A percentile compares a stretch with the other conserved stretches of the same genome.
These are phyloP conservation scores for Diachasma alloeum DNA, from an alignment of 1,140 invertebrate genomes.

Conservation along the genomic window DNA sequence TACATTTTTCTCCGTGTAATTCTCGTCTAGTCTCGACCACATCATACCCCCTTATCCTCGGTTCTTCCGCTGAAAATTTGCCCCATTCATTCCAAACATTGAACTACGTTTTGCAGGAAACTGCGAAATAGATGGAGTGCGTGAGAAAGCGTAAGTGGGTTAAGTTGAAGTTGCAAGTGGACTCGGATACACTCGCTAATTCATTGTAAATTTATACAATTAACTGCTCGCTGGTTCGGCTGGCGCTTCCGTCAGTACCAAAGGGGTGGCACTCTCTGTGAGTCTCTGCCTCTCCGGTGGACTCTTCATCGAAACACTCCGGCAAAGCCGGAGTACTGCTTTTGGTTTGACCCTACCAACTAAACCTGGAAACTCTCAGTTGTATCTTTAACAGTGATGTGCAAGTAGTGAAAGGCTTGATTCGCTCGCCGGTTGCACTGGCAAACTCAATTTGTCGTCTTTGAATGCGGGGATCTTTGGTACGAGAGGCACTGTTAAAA, in stretches of 20 bases:
- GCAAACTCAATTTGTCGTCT: conserved; percentile 10
- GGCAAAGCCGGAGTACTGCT: not conserved
- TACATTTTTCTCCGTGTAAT: no score
- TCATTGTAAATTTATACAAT: conserved; percentile 38
- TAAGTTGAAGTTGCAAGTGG: not conserved
- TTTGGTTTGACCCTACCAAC: not conserved
- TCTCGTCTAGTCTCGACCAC: no score
- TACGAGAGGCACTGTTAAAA: not conserved
- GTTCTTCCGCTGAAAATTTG: not conserved
- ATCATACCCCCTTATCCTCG: not conserved
- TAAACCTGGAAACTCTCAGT: not conserved
- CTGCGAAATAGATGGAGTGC: not conserved
- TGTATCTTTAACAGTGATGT: not conserved
- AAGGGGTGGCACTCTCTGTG: not conserved
- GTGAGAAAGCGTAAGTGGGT: not conserved
- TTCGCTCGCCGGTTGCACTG: not conserved
- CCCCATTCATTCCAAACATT: not conserved
- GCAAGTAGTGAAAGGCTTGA: not conserved
- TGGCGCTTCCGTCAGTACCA: not conserved
- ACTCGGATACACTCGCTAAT: conserved; percentile 15
- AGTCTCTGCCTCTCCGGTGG: not conserved
- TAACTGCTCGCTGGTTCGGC: conserved; percentile 21
- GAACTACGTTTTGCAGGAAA: not conserved
- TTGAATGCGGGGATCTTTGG: not conserved
- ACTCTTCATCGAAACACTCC: not conserved